phyloP scores from a whole-genome alignment of 2,888 invertebrate species.

The Apomyelois bistriatella region DNA sequence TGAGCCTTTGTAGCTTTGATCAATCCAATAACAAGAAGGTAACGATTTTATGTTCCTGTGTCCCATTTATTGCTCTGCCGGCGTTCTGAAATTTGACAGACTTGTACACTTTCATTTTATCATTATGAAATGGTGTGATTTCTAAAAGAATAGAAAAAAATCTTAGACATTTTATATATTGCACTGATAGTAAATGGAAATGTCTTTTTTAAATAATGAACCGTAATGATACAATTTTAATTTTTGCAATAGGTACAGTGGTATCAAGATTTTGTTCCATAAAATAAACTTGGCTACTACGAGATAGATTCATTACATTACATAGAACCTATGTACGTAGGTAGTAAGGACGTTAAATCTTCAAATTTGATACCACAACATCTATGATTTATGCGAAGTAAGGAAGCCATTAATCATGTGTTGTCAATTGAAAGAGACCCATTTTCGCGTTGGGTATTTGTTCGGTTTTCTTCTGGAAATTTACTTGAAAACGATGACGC shows the following conservation, averaged over 20 bases:
- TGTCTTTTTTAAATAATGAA: too few species aligned
- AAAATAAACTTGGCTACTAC: too few species aligned
- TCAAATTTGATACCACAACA: conserved; percentile 46
- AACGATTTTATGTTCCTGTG: conserved; percentile 42
- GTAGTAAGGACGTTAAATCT: conserved; percentile 17
- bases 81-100: neutral
- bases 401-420: conserved; percentile 57
- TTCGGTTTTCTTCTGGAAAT: conserved; percentile 48
- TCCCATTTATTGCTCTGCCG: conserved; percentile 28
- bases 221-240: too few species aligned
- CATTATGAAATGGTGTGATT: neutral
- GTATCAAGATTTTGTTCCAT: too few species aligned
- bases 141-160: neutral
- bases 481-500: conserved; percentile 41
- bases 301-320: neutral
- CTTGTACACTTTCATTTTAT: neutral
- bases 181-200: too few species aligned
- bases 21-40: conserved; percentile 58
- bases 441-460: conserved; percentile 51
- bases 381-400: conserved; percentile 58
- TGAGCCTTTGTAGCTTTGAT: conserved; percentile 64
- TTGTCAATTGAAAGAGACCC: conserved; percentile 66
- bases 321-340: neutral
- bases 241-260: too few species aligned
- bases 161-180: too few species aligned